Evolutionary conservation across 2,888 invertebrate species (phyloP).

Genomic region (Cephus pygmeus): DNA sequence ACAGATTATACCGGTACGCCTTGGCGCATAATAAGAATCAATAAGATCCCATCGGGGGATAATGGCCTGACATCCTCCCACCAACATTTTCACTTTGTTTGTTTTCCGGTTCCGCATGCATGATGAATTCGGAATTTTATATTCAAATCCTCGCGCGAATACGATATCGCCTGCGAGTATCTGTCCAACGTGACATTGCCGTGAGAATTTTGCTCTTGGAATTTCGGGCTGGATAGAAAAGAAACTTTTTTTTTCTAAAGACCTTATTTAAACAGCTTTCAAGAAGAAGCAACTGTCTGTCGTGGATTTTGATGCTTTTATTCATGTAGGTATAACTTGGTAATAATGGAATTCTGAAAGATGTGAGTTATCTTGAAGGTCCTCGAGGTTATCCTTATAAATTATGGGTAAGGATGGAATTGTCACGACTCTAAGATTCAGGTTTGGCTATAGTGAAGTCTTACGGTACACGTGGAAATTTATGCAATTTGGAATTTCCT

Average conservation of each 20-base stretch:
- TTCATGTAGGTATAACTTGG: background rate
- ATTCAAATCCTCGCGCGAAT: conserved; percentile 32
- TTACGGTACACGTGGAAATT: background rate
- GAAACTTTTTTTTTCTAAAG: too few relatives aligned
- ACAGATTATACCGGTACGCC: conserved; percentile 53
- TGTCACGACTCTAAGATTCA: background rate
- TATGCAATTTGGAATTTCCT: background rate
- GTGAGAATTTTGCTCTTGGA: background rate
- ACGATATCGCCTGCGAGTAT: background rate
- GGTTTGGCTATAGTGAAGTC: background rate
- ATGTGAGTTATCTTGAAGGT: background rate
- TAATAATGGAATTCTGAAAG: background rate
- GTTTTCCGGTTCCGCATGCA: conserved; percentile 47
- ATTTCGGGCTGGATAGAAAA: background rate
- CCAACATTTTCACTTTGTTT: conserved; percentile 40
- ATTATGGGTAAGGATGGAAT: background rate
- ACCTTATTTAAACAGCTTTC: too few relatives aligned
- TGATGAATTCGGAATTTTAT: conserved; percentile 46
- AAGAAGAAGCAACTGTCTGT: too few relatives aligned
- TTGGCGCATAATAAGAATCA: conserved; percentile 58
- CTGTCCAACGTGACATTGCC: background rate
- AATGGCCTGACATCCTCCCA: conserved; percentile 44
- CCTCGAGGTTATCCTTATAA: background rate
- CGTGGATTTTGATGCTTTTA: background rate
- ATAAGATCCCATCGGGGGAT: conserved; percentile 47